Evolutionary conservation across 2,797 vertebrate species (phyloP).

Genomic region (Fistularia tabacaria): DNA sequence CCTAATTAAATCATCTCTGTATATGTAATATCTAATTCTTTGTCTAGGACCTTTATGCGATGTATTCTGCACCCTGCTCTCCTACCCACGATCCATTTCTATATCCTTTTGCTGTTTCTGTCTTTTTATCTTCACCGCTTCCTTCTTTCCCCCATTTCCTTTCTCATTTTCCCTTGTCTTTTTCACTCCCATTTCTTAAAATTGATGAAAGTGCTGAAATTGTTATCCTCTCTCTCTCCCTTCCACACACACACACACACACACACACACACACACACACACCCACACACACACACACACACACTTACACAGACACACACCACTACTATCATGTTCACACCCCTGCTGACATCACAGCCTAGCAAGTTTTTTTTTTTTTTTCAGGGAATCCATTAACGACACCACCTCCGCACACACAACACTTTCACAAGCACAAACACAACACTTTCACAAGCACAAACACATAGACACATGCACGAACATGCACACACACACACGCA

Average conservation of each 20-base stretch:
- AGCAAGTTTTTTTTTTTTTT: constrained; percentile 42
- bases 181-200: constrained; percentile 50
- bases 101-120: constrained; percentile 1
- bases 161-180: constrained; percentile 31
- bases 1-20: constrained; percentile 3
- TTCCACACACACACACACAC: constrained; percentile 32
- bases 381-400: constrained; percentile 61
- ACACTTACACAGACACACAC: constrained; percentile 27
- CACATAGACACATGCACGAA: too few species aligned
- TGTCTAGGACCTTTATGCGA: not conserved
- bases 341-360: constrained; percentile 66
- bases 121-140: not conserved
- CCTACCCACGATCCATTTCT: constrained; percentile 3
- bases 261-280: constrained; percentile 29
- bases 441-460: constrained; percentile 27
- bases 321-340: constrained; percentile 57
- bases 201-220: constrained; percentile 54
- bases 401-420: constrained; percentile 27
- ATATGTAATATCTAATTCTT: not conserved
- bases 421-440: constrained; percentile 26
- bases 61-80: not conserved
- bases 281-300: constrained; percentile 32
- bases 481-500: constrained; percentile 26
- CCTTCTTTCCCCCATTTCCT: not conserved
- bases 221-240: constrained; percentile 45